phyloP scores from a whole-genome alignment of 2,113 vertebrate genomes.

The Tupaia chinensis region DNA sequence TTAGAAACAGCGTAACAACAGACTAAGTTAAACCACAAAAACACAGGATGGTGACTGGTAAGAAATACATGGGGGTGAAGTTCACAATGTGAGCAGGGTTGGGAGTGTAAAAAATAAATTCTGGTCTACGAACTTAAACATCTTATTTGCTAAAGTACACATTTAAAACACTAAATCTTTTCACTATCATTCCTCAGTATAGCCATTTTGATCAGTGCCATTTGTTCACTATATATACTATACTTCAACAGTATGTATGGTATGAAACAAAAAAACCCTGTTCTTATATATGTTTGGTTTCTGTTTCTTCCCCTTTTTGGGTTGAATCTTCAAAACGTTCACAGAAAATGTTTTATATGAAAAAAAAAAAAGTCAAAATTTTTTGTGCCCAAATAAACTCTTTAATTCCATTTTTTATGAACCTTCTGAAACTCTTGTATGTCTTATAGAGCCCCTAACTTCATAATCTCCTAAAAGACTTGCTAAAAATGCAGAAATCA shows the following conservation, averaged over 20 bases:
- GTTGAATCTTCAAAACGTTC: too few species aligned
- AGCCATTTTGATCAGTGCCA: not conserved
- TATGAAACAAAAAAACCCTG: not conserved
- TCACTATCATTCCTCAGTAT: not conserved
- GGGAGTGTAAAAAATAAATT: not conserved
- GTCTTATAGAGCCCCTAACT: not conserved
- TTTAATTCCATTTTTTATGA: too few species aligned
- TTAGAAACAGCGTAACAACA: slow-evolving; percentile 60
- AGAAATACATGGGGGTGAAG: slow-evolving; percentile 68
- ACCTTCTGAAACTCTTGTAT: not conserved
- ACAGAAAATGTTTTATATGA: too few species aligned
- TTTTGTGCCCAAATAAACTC: too few species aligned
- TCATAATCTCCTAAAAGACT: not conserved
- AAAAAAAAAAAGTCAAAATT: too few species aligned
- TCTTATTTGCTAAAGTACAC: not conserved
- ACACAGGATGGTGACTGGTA: slow-evolving; percentile 68
- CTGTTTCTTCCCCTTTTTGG: not conserved
- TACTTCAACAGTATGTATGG: not conserved
- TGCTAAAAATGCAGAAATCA: not conserved
- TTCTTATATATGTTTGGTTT: not conserved
- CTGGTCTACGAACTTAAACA: slow-evolving; percentile 34
- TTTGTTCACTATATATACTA: not conserved
- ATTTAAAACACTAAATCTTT: not conserved
- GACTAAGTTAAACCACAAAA: slow-evolving; percentile 70
- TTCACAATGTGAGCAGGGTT: slow-evolving; percentile 30